Evolutionary conservation across 2,888 invertebrate genomes (phyloP), one percentile per base, ranked within the genome.

Genomic region (Clunio marinus): DNA sequence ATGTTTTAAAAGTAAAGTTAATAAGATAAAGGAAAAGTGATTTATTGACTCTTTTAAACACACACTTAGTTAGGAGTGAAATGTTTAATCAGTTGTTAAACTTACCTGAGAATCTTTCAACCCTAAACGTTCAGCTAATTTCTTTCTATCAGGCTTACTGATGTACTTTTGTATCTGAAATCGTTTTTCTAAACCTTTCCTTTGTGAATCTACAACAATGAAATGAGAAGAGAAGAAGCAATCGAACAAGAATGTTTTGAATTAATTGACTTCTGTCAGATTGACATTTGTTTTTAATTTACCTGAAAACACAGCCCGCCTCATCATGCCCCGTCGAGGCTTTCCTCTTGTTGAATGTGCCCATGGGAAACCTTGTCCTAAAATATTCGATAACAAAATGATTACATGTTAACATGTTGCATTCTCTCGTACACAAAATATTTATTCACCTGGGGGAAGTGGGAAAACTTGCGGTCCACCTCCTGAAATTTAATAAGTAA

Each of bases 161-260:
- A 98, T 98, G 81, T 98, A 98, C 80, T 97, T 97, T 80, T 97
- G 97, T 65, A 94, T 88, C 78, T 95, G 94, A 81, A 98, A 98
- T 76, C 95, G 83, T 75, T 95, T 91, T 81, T 98, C 98, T 72
- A 98, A 82, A 0, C 97, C 97, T 73, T 96, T 95, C 55, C 98
- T 83, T 76, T 98, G 98, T 0, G 93, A 87, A 77, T 98, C 97
- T 78, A 78, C 75, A 70, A 70, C n/a, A 41, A n/a, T 41, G 10
- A 41, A 15, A 41, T 15, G 15, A n/a, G 15, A 10, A 5, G 10
- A 41, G 41, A 41, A 10, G 41, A 41, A 15, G 10, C n/a, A 41
- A 2, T 32, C n/a, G n/a, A n/a, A n/a, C n/a, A n/a, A n/a, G n/a
- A n/a, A n/a, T 41, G 41, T 41, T 41, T 41, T 41, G n/a, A n/a